A percentile compares a stretch with the other conserved stretches of the same genome.
phyloP scores from a whole-genome alignment of 1,140 invertebrate genomes.

The Pararge aegeria region DNA sequence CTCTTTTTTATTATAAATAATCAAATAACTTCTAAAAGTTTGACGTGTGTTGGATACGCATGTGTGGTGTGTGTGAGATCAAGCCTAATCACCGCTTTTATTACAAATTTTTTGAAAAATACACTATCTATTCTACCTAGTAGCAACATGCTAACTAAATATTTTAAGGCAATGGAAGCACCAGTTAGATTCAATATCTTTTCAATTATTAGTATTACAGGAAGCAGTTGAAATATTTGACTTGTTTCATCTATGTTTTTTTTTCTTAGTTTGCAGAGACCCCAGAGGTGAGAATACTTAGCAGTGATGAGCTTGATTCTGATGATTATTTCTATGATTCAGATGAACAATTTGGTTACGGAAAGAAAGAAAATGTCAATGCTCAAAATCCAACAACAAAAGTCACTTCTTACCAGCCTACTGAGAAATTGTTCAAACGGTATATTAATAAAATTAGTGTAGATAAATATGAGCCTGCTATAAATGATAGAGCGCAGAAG shows the following conservation, averaged over 20 bases:
- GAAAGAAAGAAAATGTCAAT: conserved; percentile 54
- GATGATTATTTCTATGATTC: conserved; percentile 72
- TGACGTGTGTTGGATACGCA: too few species aligned
- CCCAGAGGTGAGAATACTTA: conserved; percentile 41
- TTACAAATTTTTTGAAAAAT: too few species aligned
- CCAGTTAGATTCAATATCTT: too few species aligned
- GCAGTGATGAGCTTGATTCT: conserved; percentile 58
- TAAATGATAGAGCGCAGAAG: conserved; percentile 84
- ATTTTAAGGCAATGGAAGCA: too few species aligned
- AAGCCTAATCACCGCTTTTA: too few species aligned
- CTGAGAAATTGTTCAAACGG: conserved; percentile 89
- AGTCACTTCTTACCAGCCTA: conserved; percentile 87
- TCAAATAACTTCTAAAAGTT: too few species aligned
- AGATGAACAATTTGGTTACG: conserved; percentile 50
- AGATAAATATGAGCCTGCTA: conserved; percentile 87
- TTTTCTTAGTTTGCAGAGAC: conserved; percentile 56
- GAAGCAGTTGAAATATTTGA: too few species aligned
- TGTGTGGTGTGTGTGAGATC: too few species aligned
- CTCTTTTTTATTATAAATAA: too few species aligned
- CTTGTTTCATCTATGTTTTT: conserved; percentile 10
- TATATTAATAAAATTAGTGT: conserved; percentile 92
- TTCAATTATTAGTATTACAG: too few species aligned
- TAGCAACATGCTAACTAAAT: too few species aligned
- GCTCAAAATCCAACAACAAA: conserved; percentile 83
- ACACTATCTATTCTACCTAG: too few species aligned